These are phyloP conservation scores for Xestia sexstrigata DNA, from an alignment of 2,888 invertebrate genomes.

Conservation along the genomic window DNA sequence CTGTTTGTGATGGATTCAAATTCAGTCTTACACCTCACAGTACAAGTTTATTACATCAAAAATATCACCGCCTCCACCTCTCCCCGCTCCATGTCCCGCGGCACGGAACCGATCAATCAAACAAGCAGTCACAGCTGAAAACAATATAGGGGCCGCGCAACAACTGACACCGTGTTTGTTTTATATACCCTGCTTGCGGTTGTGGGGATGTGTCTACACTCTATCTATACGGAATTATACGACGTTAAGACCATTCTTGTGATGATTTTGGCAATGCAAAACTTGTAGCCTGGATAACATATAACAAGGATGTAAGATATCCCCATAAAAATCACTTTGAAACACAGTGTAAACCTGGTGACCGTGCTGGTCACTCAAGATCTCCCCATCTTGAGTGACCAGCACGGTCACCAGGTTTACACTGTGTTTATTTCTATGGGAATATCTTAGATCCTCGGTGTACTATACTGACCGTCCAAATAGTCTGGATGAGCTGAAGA, in stretches of 20 bases:
- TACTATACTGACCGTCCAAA: too few relatives aligned
- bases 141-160: slow-evolving; percentile 72
- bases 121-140: slow-evolving; percentile 71
- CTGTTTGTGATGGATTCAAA: neutral
- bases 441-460: neutral
- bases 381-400: too few relatives aligned
- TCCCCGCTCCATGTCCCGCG: slow-evolving; percentile 31
- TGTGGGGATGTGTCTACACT: neutral
- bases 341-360: too few relatives aligned
- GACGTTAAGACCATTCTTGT: neutral
- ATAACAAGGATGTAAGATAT: fast-evolving
- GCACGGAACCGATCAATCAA: slow-evolving; percentile 76
- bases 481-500: too few relatives aligned
- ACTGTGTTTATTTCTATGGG: too few relatives aligned
- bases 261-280: neutral
- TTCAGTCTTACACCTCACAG: too few relatives aligned
- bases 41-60: neutral
- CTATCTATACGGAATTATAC: neutral
- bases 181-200: slow-evolving; percentile 33
- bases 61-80: slow-evolving; percentile 41
- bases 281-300: neutral
- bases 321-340: too few relatives aligned
- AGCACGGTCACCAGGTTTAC: too few relatives aligned
- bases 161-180: slow-evolving; percentile 61
- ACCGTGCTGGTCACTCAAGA: too few relatives aligned